Evolutionary conservation across 2,797 vertebrate species (phyloP).

Genomic region (Erpetoichthys calabaricus): DNA sequence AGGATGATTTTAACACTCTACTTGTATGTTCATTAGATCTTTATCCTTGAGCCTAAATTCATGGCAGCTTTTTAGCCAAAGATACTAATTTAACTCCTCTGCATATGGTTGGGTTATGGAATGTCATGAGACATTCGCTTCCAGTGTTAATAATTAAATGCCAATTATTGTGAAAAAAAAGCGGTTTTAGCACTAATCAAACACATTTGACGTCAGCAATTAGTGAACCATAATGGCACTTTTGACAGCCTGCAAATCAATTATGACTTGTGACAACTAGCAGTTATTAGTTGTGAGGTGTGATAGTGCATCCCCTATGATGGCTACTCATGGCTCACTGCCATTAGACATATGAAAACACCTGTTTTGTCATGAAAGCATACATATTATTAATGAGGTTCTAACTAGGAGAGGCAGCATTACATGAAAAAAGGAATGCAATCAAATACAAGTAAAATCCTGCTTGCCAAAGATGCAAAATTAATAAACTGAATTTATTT

Average conservation of each 20-base stretch:
- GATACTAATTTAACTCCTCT: constrained; percentile 4
- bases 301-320: constrained; percentile 38
- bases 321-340: constrained; percentile 41
- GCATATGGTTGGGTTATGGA: not conserved
- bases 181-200: constrained; percentile 2
- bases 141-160: constrained; percentile 1
- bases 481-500: too few relatives aligned
- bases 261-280: constrained; percentile 35
- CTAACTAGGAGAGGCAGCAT: too few relatives aligned
- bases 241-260: constrained; percentile 28
- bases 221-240: constrained; percentile 2
- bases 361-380: constrained; percentile 45
- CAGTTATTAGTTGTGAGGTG: constrained; percentile 35
- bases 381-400: too few relatives aligned
- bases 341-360: constrained; percentile 55
- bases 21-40: not conserved
- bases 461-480: too few relatives aligned
- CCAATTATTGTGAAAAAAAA: not conserved
- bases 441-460: too few relatives aligned
- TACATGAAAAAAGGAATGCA: too few relatives aligned
- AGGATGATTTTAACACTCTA: constrained; percentile 3
- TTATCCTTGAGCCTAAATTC: not conserved
- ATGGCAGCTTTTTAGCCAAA: not conserved
- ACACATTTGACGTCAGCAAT: constrained; percentile 9
- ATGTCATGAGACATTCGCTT: not conserved